phyloP scores from a whole-genome alignment of 1,140 invertebrate genomes.

The Trissolcus basalis region DNA sequence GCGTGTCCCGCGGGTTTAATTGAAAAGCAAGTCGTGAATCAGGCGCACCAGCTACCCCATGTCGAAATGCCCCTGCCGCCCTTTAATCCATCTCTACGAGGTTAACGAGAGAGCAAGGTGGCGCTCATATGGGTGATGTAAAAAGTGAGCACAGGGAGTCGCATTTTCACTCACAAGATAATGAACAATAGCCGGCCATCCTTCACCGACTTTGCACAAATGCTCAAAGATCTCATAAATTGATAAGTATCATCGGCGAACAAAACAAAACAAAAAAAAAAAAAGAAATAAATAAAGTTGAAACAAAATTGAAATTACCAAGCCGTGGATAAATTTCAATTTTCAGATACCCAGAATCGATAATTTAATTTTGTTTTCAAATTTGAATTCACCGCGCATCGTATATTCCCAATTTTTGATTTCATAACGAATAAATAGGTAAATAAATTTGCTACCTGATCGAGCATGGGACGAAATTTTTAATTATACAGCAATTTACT shows the following conservation, averaged over 20 bases:
- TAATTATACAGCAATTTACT: slow-evolving; percentile 30
- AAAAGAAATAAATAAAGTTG: no score
- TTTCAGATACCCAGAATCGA: no score
- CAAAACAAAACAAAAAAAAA: no score
- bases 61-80: slow-evolving; percentile 33
- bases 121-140: slow-evolving; percentile 25
- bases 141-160: slow-evolving; percentile 34
- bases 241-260: no score
- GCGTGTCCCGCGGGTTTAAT: slow-evolving; percentile 46
- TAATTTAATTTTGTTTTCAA: slow-evolving; percentile 8
- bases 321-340: no score
- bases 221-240: slow-evolving; percentile 25
- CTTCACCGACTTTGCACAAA: slow-evolving; percentile 36
- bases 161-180: slow-evolving; percentile 54
- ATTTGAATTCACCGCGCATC: slow-evolving; percentile 1
- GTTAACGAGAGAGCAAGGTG: slow-evolving; percentile 53
- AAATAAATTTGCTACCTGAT: neutral
- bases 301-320: no score
- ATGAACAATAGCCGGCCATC: slow-evolving; percentile 58
- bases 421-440: neutral
- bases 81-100: slow-evolving; percentile 53
- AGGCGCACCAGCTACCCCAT: slow-evolving; percentile 21
- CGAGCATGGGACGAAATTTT: slow-evolving; percentile 15
- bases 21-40: slow-evolving; percentile 55
- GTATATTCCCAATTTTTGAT: neutral